phyloP scores from a whole-genome alignment of 2,888 invertebrate genomes.

The Hypolimnas misippus region DNA sequence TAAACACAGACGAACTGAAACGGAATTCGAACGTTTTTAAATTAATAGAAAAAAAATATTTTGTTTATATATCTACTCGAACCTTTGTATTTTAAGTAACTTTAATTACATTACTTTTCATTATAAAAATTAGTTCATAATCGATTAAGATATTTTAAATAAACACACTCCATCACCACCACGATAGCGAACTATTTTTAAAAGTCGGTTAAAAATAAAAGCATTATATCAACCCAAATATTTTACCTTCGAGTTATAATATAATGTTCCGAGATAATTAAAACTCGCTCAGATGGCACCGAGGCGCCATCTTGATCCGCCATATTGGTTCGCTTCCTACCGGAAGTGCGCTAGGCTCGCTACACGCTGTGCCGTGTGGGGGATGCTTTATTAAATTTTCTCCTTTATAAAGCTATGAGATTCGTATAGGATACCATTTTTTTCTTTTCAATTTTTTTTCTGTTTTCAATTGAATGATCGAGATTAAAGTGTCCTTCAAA shows the following conservation, averaged over 20 bases:
- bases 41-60: too few relatives aligned
- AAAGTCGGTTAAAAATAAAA: background rate
- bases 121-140: too few relatives aligned
- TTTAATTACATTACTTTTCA: too few relatives aligned
- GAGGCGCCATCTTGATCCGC: conserved; percentile 45
- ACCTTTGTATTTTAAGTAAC: too few relatives aligned
- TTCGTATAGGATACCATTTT: background rate
- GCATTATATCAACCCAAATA: background rate
- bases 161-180: too few relatives aligned
- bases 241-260: background rate
- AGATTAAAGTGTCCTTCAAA: too few relatives aligned
- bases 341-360: conserved; percentile 49
- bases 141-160: too few relatives aligned
- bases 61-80: too few relatives aligned
- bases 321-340: conserved; percentile 51
- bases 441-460: background rate
- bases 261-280: conserved; percentile 20
- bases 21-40: too few relatives aligned
- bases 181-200: too few relatives aligned
- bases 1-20: too few relatives aligned
- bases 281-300: conserved; percentile 43
- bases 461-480: background rate
- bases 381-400: conserved; percentile 43
- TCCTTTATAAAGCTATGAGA: conserved; percentile 20
- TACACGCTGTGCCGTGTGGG: conserved; percentile 35